These are phyloP conservation scores for Drosophila nr. perissopoda DNA, from an alignment of 2,888 invertebrate species.

Conservation along the genomic window DNA sequence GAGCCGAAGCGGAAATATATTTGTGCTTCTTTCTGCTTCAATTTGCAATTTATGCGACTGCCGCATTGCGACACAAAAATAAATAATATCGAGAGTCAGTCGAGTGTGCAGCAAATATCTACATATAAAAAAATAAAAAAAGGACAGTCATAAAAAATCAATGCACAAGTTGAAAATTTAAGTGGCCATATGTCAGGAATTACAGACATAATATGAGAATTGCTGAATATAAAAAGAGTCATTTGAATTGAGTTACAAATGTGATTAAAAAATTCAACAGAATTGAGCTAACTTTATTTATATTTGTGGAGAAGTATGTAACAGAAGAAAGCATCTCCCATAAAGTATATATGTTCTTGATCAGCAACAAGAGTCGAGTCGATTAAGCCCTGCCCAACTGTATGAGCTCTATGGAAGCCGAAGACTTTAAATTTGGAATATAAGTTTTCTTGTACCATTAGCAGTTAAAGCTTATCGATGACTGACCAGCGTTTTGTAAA, in stretches of 20 bases:
- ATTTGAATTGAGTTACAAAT: not conserved
- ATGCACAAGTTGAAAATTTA: not conserved
- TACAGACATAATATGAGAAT: not conserved
- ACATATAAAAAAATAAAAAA: not conserved
- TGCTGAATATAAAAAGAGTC: not conserved
- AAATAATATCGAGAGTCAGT: conserved; percentile 14
- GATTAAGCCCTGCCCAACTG: not conserved
- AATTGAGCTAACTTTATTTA: not conserved
- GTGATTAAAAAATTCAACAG: not conserved
- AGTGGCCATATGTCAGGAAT: not conserved
- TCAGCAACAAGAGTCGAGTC: not conserved
- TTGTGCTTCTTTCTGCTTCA: conserved; percentile 30
- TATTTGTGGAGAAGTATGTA: not conserved
- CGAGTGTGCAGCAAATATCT: conserved; percentile 13
- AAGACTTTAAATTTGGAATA: not conserved
- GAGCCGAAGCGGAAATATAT: conserved; percentile 38
- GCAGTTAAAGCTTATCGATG: too few relatives aligned
- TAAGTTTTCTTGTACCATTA: too few relatives aligned
- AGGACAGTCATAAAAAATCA: conserved; percentile 13
- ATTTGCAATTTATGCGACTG: conserved; percentile 47
- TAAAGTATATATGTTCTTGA: not conserved
- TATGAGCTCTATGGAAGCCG: not conserved
- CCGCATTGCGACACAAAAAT: conserved; percentile 41
- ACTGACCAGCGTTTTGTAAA: too few relatives aligned
- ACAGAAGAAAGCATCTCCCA: too few relatives aligned